Percentiles rank a stretch among this genome's conserved stretches.
Evolutionary conservation across 2,113 vertebrate species (phyloP).

Genomic region (Oncorhynchus keta): DNA sequence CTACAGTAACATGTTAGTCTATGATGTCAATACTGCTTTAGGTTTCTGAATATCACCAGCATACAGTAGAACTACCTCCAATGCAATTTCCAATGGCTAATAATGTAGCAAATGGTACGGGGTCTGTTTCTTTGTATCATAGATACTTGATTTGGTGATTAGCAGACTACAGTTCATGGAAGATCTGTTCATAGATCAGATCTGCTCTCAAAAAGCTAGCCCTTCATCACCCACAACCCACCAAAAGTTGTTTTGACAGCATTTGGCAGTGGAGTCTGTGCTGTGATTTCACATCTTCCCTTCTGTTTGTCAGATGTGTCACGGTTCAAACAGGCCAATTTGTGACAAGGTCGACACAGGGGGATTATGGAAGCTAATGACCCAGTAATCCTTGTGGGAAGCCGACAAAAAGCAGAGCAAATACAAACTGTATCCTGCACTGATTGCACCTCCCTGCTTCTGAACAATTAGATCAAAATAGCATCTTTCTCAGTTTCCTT

Average conservation of each 20-base stretch:
- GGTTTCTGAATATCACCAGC: too few relatives aligned
- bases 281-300: neutral
- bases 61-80: too few relatives aligned
- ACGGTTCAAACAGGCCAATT: neutral
- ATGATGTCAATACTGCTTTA: too few relatives aligned
- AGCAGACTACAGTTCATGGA: too few relatives aligned
- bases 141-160: neutral
- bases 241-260: neutral
- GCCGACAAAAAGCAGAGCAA: neutral
- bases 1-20: too few relatives aligned
- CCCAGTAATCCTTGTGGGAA: slow-evolving; percentile 4
- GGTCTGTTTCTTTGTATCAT: neutral
- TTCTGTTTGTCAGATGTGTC: neutral
- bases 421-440: neutral
- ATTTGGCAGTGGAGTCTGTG: neutral
- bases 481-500: neutral
- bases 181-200: too few relatives aligned
- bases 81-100: too few relatives aligned
- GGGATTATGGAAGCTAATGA: neutral
- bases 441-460: neutral
- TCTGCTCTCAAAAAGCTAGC: neutral
- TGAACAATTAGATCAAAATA: neutral
- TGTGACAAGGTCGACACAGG: neutral
- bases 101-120: too few relatives aligned
- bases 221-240: neutral